Percentiles rank a stretch among this genome's conserved stretches.
Conservation (phyloP, 2,888 invertebrate genomes). For the Lutraria lutraria region DNA sequence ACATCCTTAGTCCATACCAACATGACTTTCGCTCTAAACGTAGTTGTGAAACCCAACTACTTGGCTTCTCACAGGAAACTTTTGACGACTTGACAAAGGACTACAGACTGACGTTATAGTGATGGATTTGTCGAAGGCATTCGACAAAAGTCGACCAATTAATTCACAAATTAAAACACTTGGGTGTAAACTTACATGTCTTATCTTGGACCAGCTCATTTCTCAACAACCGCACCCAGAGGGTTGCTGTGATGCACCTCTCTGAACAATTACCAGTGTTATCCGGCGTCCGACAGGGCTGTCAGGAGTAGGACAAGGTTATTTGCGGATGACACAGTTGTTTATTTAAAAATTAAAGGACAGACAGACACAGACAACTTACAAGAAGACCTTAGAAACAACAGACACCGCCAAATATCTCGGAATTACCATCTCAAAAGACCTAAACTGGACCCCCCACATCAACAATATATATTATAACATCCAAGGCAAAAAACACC, state of each 20-base stretch:
- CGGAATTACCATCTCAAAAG: too few species aligned
- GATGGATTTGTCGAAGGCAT: conserved; percentile 51
- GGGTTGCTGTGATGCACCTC: neutral
- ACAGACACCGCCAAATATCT: too few species aligned
- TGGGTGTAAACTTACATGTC: neutral
- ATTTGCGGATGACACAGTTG: neutral
- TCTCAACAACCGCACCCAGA: neutral
- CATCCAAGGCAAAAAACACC: too few species aligned
- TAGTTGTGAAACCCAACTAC: conserved; percentile 52
- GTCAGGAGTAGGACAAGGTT: neutral
- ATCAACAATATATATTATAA: too few species aligned
- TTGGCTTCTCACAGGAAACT: conserved; percentile 48
- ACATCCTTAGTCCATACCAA: conserved; percentile 30
- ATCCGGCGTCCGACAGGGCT: neutral
- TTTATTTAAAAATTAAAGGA: neutral
- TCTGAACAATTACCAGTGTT: neutral
- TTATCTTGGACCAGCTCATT: neutral
- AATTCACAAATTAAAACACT: too few species aligned
- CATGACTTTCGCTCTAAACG: conserved; percentile 52
- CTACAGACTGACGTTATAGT: conserved; percentile 52
- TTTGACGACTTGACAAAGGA: conserved; percentile 43
- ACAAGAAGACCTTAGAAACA: neutral
- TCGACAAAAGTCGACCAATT: conserved; percentile 33
- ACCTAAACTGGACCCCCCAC: too few species aligned
- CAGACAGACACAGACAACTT: neutral